Evolutionary conservation across 2,113 vertebrate species (phyloP).

Genomic region (Dipodomys spectabilis): DNA sequence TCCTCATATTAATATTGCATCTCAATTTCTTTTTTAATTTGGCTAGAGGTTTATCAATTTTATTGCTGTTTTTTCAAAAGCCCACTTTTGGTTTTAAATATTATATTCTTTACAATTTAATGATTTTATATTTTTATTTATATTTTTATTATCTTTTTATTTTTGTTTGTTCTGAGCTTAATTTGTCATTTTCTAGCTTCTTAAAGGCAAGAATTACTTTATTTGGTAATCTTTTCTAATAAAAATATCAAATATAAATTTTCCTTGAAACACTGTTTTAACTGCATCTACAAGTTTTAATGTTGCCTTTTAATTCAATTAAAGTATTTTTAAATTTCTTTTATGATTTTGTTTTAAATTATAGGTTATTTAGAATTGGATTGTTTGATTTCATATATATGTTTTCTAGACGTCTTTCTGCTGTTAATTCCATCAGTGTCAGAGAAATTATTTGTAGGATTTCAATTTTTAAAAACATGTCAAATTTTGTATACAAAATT

Average conservation of each 20-base stretch:
- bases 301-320: conserved; percentile 12
- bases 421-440: not conserved
- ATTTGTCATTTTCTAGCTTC: not conserved
- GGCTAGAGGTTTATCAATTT: not conserved
- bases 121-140: not conserved
- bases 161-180: conserved; percentile 15
- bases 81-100: not conserved
- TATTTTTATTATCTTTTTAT: not conserved
- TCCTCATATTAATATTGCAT: not conserved
- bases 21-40: not conserved
- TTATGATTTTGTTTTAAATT: conserved; percentile 33
- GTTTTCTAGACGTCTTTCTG: conserved; percentile 1
- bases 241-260: not conserved
- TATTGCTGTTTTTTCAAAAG: not conserved
- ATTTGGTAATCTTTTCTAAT: not conserved
- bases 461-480: conserved; percentile 37
- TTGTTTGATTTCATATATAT: conserved; percentile 42
- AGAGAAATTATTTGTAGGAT: not conserved
- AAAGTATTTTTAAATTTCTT: conserved; percentile 31
- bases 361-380: not conserved
- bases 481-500: not conserved
- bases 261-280: conserved; percentile 1
- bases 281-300: conserved; percentile 14
- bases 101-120: not conserved
- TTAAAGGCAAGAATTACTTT: conserved; percentile 2